A percentile compares a stretch with the other conserved stretches of the same genome.
Evolutionary conservation across 1,140 invertebrate genomes (phyloP).

Genomic region (Paraescarpia echinospica): DNA sequence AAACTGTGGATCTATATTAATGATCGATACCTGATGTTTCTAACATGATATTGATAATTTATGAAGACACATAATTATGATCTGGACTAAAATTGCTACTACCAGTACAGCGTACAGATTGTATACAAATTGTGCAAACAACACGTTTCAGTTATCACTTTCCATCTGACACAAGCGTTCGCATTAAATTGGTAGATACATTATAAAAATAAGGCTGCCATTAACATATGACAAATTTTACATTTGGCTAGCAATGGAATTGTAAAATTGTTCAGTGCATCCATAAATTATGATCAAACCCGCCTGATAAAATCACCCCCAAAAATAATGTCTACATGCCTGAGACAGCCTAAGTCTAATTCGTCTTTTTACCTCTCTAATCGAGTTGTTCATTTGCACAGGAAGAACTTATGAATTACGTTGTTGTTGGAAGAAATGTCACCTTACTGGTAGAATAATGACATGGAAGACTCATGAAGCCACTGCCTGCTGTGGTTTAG

Average conservation of each 20-base stretch:
- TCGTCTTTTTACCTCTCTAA: not conserved
- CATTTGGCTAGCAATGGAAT: not conserved
- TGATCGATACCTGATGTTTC: not conserved
- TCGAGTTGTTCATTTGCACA: not conserved
- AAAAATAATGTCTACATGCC: not conserved
- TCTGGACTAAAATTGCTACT: not conserved
- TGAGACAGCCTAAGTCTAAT: not conserved
- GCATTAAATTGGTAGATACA: not conserved
- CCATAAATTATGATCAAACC: not conserved
- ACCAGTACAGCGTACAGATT: not conserved
- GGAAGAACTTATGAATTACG: not conserved
- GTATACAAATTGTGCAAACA: slow-evolving; percentile 1
- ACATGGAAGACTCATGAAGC: not conserved
- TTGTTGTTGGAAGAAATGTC: not conserved
- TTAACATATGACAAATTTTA: not conserved
- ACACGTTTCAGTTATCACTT: not conserved
- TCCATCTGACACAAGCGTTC: not conserved
- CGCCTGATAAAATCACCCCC: not conserved
- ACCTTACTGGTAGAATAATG: not conserved
- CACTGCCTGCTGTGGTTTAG: not conserved
- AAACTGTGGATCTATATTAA: not conserved
- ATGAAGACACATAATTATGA: not conserved
- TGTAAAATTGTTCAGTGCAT: not conserved
- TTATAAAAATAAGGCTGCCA: not conserved
- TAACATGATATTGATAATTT: not conserved